Conservation (phyloP, 2,888 invertebrate genomes). For the Mylabris sibirica region DNA sequence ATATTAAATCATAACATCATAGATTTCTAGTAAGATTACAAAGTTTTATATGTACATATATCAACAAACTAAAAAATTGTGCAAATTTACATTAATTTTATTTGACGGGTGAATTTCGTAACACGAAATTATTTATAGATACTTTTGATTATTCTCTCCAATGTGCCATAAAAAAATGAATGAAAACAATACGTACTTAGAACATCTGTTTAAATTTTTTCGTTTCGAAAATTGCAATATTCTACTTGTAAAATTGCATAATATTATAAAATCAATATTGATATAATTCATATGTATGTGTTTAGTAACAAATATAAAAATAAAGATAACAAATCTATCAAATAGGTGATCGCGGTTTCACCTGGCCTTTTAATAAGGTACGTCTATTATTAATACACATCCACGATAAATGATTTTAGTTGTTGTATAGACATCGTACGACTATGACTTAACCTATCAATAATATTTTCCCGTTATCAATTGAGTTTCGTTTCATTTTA, state of each 20-base stretch:
- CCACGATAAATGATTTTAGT: conserved; percentile 41
- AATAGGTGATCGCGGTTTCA: conserved; percentile 23
- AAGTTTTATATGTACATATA: no score
- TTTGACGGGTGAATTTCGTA: neutral
- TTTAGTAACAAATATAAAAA: no score
- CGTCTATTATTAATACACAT: conserved; percentile 34
- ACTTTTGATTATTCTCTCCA: neutral
- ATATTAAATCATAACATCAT: no score
- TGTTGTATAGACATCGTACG: conserved; percentile 30
- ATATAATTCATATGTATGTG: no score
- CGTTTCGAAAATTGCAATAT: neutral
- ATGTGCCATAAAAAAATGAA: neutral
- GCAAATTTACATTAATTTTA: neutral
- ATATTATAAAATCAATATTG: neutral
- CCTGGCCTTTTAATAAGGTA: conserved; percentile 12
- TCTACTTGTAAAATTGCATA: neutral
- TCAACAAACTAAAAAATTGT: neutral
- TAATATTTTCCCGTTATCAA: conserved; percentile 21
- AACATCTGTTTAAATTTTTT: neutral
- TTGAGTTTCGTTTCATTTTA: conserved; percentile 19
- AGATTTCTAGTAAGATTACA: no score
- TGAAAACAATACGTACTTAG: neutral
- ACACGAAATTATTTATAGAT: neutral
- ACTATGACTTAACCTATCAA: conserved; percentile 27
- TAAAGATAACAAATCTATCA: neutral